phyloP scores from a whole-genome alignment of 2,888 invertebrate species.

The Gibbula magus region DNA sequence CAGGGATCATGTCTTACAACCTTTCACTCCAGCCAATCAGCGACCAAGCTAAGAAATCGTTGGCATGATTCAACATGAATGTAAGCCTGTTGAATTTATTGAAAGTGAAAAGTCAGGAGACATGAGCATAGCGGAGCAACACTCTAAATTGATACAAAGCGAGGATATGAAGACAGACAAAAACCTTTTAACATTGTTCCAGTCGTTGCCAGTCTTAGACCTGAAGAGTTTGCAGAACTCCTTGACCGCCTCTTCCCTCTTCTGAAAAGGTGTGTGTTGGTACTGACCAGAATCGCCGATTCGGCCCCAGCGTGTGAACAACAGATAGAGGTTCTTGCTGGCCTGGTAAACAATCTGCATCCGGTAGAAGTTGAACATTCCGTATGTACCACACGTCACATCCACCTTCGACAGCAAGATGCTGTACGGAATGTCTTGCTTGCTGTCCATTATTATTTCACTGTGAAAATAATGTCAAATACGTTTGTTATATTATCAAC shows the following conservation, averaged over 20 bases:
- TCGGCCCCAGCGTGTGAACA: conserved; percentile 79
- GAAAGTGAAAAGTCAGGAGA: no score
- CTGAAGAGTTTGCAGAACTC: conserved; percentile 78
- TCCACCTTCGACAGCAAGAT: conserved; percentile 77
- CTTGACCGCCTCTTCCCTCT: conserved; percentile 75
- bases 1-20: no score
- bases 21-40: no score
- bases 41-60: no score
- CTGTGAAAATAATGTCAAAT: conserved; percentile 53
- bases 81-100: no score
- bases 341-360: conserved; percentile 76
- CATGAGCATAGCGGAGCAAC: no score
- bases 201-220: conserved; percentile 77
- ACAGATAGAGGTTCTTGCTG: conserved; percentile 75
- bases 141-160: no score
- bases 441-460: conserved; percentile 73
- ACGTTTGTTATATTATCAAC: background rate
- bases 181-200: conserved; percentile 73
- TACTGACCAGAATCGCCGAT: conserved; percentile 77
- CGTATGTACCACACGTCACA: conserved; percentile 74
- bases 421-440: conserved; percentile 73
- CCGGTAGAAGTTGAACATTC: conserved; percentile 78
- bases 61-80: no score
- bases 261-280: conserved; percentile 77
- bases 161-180: no score